phyloP scores from a whole-genome alignment of 2,797 vertebrate genomes.

The Hemibagrus guttatus region DNA sequence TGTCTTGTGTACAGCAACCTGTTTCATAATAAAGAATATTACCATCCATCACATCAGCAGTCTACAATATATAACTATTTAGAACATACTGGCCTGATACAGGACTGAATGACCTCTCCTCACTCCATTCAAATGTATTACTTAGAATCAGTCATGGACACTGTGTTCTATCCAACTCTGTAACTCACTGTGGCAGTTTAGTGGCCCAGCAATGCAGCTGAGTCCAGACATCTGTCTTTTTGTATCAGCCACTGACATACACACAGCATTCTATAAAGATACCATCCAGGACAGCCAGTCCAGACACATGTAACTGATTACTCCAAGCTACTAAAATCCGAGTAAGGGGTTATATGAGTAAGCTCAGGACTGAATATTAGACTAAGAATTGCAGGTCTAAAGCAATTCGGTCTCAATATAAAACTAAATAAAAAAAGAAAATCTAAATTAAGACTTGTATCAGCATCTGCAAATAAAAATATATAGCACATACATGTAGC shows the following conservation, averaged over 20 bases:
- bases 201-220: conserved; percentile 41
- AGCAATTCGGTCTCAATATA: background rate
- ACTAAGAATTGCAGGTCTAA: background rate
- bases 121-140: background rate
- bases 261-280: conserved; percentile 41
- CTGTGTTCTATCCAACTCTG: conserved; percentile 35
- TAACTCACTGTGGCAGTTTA: conserved; percentile 53
- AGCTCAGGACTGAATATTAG: background rate
- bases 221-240: conserved; percentile 55
- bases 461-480: background rate
- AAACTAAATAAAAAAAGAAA: background rate
- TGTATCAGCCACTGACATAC: conserved; percentile 56
- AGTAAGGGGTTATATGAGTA: conserved; percentile 51
- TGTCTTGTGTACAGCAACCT: background rate
- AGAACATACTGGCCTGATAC: conserved; percentile 6
- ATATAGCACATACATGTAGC: background rate
- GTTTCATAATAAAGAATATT: no score
- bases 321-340: conserved; percentile 54
- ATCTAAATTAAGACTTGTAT: background rate
- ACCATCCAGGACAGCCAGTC: conserved; percentile 32
- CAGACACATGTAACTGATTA: conserved; percentile 45
- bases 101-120: background rate
- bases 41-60: conserved; percentile 19
- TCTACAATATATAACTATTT: background rate
- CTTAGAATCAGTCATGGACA: conserved; percentile 15